A percentile compares a stretch with the other conserved stretches of the same genome.
Conservation (phyloP, 2,888 invertebrate species). For the Oegoconia quadripuncta region DNA sequence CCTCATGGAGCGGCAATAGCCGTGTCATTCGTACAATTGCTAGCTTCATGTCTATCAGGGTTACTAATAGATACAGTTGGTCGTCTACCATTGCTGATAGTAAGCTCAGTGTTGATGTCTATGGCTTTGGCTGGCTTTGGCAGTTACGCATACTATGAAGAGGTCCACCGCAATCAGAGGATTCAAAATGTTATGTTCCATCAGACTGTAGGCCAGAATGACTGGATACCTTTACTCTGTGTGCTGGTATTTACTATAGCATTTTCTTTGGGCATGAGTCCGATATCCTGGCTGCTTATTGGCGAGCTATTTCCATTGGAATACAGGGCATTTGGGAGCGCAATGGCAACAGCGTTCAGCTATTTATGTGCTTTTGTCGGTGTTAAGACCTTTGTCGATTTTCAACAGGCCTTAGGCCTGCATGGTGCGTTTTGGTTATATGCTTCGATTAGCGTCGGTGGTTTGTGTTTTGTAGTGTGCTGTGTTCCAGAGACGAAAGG, state of each 20-base stretch:
- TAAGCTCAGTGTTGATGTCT: slow-evolving; percentile 91
- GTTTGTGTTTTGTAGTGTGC: slow-evolving; percentile 90
- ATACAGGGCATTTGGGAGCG: slow-evolving; percentile 91
- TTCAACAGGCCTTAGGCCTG: slow-evolving; percentile 85
- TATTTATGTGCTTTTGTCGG: slow-evolving; percentile 92
- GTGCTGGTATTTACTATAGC: slow-evolving; percentile 91
- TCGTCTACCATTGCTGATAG: slow-evolving; percentile 88
- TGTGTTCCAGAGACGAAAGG: slow-evolving; percentile 96
- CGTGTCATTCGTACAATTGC: slow-evolving; percentile 89
- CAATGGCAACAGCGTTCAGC: slow-evolving; percentile 91
- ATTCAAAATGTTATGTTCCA: slow-evolving; percentile 74
- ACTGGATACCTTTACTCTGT: slow-evolving; percentile 91
- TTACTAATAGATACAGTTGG: slow-evolving; percentile 92
- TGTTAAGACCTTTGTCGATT: slow-evolving; percentile 92
- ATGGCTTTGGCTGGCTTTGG: slow-evolving; percentile 92
- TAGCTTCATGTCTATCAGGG: slow-evolving; percentile 90
- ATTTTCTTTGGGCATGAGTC: slow-evolving; percentile 92
- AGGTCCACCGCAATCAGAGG: slow-evolving; percentile 79
- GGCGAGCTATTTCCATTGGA: slow-evolving; percentile 91
- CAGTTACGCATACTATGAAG: slow-evolving; percentile 90
- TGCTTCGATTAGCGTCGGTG: slow-evolving; percentile 88
- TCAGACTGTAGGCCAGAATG: slow-evolving; percentile 80
- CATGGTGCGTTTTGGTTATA: slow-evolving; percentile 95
- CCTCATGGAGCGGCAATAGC: slow-evolving; percentile 92
- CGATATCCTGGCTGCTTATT: slow-evolving; percentile 91